Evolutionary conservation across 2,797 vertebrate species (phyloP).

Genomic region (Pyrocephalus nanus): DNA sequence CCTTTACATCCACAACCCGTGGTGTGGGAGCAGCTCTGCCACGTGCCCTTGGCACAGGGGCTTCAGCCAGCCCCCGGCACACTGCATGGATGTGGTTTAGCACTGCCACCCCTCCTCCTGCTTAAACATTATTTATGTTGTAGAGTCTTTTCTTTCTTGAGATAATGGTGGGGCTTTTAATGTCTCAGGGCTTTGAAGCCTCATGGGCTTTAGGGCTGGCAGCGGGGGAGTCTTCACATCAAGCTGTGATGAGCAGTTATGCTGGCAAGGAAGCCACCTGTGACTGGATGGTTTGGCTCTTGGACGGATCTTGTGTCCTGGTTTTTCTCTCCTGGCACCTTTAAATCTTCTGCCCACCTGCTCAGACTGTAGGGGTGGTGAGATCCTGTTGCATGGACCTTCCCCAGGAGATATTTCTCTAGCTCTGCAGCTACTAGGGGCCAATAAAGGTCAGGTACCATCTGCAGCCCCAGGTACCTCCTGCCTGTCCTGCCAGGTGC

Average conservation of each 20-base stretch:
- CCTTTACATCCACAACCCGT: rapidly evolving
- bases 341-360: not conserved
- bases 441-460: not conserved
- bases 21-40: not conserved
- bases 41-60: rapidly evolving
- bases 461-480: not conserved
- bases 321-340: not conserved
- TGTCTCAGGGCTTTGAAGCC: not conserved
- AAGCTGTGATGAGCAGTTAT: not conserved
- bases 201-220: not conserved
- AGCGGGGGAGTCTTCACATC: not conserved
- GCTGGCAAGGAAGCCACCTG: not conserved
- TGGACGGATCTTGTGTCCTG: not conserved
- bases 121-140: not conserved
- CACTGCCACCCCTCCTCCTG: not conserved
- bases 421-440: not conserved
- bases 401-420: not conserved
- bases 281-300: not conserved
- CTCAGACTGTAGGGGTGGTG: not conserved
- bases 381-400: not conserved
- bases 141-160: not conserved
- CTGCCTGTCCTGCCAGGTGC: not conserved
- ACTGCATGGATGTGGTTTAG: not conserved
- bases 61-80: not conserved
- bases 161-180: not conserved